These are phyloP conservation scores for Hephaestus fuliginosus DNA, from an alignment of 2,797 vertebrate genomes.

Conservation along the genomic window DNA sequence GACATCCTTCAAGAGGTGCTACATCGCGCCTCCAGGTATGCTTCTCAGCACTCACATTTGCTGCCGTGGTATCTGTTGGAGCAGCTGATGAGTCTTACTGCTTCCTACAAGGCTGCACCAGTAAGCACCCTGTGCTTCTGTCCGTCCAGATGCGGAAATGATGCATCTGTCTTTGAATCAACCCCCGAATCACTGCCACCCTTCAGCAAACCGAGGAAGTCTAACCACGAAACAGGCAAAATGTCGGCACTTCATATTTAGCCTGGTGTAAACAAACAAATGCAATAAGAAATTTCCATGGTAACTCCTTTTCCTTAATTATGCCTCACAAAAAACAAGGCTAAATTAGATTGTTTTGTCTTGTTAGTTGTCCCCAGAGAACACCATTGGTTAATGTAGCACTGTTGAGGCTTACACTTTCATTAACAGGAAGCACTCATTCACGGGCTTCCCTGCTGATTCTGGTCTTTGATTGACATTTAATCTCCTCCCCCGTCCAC, in stretches of 20 bases:
- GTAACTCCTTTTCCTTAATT: slow-evolving; percentile 35
- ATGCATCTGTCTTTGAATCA: slow-evolving; percentile 35
- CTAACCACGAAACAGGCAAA: slow-evolving; percentile 10
- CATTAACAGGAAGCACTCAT: slow-evolving; percentile 63
- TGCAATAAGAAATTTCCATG: slow-evolving; percentile 27
- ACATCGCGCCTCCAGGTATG: slow-evolving; percentile 51
- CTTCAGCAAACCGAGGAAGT: slow-evolving; percentile 21
- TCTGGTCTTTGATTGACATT: slow-evolving; percentile 71
- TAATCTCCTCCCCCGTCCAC: slow-evolving; percentile 52
- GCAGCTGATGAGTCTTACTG: slow-evolving; percentile 52
- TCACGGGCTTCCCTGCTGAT: slow-evolving; percentile 54
- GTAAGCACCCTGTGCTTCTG: background rate
- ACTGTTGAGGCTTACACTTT: slow-evolving; percentile 50
- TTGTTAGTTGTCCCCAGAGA: slow-evolving; percentile 46
- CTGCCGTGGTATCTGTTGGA: slow-evolving; percentile 45
- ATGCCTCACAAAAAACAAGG: background rate
- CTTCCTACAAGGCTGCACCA: slow-evolving; percentile 15
- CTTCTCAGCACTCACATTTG: slow-evolving; percentile 46
- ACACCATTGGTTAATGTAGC: slow-evolving; percentile 75
- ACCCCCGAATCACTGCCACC: slow-evolving; percentile 24
- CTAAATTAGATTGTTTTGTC: slow-evolving; percentile 43
- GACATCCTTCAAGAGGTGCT: slow-evolving; percentile 53
- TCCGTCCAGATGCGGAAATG: slow-evolving; percentile 38
- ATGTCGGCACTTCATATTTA: slow-evolving; percentile 4
- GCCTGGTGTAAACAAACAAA: slow-evolving; percentile 33